Percentiles rank a stretch among this genome's conserved stretches.
Evolutionary conservation across 2,797 vertebrate species (phyloP).

Genomic region (Lacerta bilineata): DNA sequence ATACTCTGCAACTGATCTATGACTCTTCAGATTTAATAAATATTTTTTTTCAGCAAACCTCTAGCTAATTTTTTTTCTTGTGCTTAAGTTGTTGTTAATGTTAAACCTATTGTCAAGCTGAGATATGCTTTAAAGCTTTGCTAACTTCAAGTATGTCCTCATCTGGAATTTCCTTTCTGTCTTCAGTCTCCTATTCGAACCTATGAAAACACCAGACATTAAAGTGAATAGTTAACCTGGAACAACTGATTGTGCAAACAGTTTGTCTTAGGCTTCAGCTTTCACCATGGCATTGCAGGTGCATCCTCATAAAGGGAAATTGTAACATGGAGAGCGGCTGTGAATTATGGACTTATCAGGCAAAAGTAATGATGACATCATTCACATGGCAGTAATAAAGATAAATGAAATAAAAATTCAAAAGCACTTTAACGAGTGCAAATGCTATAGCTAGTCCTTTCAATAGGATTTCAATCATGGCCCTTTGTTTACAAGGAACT

Average conservation of each 20-base stretch:
- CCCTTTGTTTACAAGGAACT: conserved; percentile 2
- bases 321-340: too few species aligned
- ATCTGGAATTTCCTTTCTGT: neutral
- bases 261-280: neutral
- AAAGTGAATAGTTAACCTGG: neutral
- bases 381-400: conserved; percentile 13
- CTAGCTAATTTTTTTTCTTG: neutral
- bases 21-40: too few species aligned
- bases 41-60: too few species aligned
- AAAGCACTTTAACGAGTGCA: neutral
- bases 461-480: conserved; percentile 4
- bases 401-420: conserved; percentile 23
- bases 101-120: neutral
- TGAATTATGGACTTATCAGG: neutral
- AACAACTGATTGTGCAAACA: neutral
- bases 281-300: neutral
- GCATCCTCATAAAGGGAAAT: neutral
- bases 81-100: too few species aligned
- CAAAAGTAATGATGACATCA: conserved; percentile 11
- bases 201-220: neutral
- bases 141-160: neutral
- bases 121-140: neutral
- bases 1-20: too few species aligned
- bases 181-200: neutral
- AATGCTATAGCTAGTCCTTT: neutral